Evolutionary conservation across 2,113 vertebrate genomes (phyloP).

Genomic region (Anolis sagrei): DNA sequence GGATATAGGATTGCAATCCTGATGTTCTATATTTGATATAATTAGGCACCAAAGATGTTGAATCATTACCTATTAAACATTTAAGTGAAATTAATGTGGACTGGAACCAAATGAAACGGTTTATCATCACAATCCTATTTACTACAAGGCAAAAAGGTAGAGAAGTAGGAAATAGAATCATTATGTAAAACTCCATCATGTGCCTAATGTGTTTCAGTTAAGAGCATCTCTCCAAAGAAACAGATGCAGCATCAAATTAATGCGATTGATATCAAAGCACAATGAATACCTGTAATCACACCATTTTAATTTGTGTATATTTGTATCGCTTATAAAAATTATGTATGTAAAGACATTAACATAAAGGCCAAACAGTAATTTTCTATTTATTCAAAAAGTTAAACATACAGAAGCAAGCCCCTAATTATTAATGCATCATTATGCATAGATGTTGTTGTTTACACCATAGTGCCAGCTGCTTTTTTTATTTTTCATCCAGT

Average conservation of each 20-base stretch:
- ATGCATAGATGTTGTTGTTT: conserved; percentile 63
- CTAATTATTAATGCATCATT: conserved; percentile 64
- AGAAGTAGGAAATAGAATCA: neutral
- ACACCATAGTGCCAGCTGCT: conserved; percentile 64
- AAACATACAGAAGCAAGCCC: conserved; percentile 69
- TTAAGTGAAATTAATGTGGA: neutral
- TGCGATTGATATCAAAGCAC: conserved; percentile 62
- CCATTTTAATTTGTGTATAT: conserved; percentile 69
- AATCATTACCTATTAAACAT: neutral
- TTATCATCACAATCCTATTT: neutral
- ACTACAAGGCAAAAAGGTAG: neutral
- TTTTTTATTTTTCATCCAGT: conserved; percentile 65
- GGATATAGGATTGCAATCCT: neutral
- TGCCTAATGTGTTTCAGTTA: neutral
- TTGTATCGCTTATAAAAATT: conserved; percentile 63
- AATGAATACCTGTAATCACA: conserved; percentile 68
- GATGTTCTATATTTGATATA: neutral
- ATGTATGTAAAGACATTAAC: conserved; percentile 68
- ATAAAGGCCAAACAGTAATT: conserved; percentile 73
- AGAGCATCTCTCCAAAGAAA: conserved; percentile 30
- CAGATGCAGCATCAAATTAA: conserved; percentile 35
- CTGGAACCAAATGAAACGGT: neutral
- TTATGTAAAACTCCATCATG: neutral
- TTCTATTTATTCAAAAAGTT: conserved; percentile 73
- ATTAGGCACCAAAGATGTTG: neutral